Conservation (phyloP, 2,888 invertebrate species). For the Myopa testacea region DNA sequence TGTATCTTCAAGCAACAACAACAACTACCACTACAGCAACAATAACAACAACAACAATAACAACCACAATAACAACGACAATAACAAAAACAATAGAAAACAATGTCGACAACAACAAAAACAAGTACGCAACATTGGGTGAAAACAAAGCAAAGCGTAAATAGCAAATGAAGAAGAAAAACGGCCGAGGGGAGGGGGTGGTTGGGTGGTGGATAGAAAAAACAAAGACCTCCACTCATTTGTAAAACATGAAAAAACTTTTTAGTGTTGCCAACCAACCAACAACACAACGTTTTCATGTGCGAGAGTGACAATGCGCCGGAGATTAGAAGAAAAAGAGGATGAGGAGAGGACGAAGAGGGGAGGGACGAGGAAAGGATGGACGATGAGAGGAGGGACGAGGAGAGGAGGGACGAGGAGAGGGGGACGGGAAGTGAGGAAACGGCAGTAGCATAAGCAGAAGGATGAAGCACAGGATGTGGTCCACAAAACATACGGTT, state of each 20-base stretch:
- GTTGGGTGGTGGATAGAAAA: neutral
- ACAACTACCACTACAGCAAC: neutral
- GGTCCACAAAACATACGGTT: neutral
- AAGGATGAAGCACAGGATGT: neutral
- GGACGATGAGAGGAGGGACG: neutral
- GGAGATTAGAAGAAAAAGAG: neutral
- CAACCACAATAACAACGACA: neutral
- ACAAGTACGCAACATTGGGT: neutral
- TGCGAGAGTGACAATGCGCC: conserved; percentile 17
- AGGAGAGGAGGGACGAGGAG: too few species aligned
- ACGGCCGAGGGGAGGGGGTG: neutral
- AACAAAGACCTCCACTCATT: conserved; percentile 11
- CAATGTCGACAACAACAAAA: neutral
- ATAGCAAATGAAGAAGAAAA: neutral
- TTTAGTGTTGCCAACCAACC: conserved; percentile 11
- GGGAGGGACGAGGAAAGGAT: neutral
- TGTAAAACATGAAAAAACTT: conserved; percentile 16
- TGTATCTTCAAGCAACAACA: conserved; percentile 4
- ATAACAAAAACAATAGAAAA: neutral
- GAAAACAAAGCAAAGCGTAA: neutral
- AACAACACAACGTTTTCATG: neutral
- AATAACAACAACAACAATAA: conserved; percentile 11
- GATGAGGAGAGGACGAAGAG: neutral
- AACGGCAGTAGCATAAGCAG: neutral
- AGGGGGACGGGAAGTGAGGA: neutral